Evolutionary conservation across 2,113 vertebrate species (phyloP).

Genomic region (Xiphophorus maculatus): DNA sequence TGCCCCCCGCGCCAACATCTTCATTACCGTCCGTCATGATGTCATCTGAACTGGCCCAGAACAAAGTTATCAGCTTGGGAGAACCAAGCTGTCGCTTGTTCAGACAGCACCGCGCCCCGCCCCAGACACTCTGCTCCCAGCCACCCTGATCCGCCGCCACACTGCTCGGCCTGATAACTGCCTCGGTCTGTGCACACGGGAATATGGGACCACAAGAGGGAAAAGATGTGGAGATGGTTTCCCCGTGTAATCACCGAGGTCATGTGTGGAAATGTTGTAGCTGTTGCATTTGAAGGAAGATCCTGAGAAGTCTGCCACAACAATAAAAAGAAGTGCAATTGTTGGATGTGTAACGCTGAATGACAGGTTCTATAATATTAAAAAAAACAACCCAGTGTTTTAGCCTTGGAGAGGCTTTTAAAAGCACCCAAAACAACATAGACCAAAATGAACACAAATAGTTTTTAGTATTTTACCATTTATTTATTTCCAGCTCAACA

Average conservation of each 20-base stretch:
- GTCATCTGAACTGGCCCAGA: constrained; percentile 70
- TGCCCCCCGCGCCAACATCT: constrained; percentile 52
- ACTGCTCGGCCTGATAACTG: constrained; percentile 60
- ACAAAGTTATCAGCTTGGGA: constrained; percentile 75
- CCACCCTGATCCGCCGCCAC: constrained; percentile 49
- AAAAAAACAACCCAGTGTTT: neutral
- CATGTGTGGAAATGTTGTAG: neutral
- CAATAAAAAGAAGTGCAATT: neutral
- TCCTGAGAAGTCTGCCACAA: constrained; percentile 6
- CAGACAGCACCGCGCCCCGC: constrained; percentile 45
- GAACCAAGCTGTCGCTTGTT: constrained; percentile 52
- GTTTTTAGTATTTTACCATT: neutral
- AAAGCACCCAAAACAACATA: neutral
- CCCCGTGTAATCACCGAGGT: too few relatives aligned
- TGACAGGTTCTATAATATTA: neutral
- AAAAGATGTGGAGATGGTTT: constrained; percentile 26
- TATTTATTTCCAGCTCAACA: neutral
- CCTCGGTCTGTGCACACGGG: constrained; percentile 24
- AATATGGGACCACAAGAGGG: constrained; percentile 23
- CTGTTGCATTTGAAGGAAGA: constrained; percentile 41
- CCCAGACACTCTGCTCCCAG: constrained; percentile 57
- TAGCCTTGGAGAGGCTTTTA: too few relatives aligned
- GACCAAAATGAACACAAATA: neutral
- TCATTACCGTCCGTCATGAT: constrained; percentile 73
- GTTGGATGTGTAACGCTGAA: neutral